Conservation (phyloP, 2,888 invertebrate genomes). For the Thera obeliscata region DNA sequence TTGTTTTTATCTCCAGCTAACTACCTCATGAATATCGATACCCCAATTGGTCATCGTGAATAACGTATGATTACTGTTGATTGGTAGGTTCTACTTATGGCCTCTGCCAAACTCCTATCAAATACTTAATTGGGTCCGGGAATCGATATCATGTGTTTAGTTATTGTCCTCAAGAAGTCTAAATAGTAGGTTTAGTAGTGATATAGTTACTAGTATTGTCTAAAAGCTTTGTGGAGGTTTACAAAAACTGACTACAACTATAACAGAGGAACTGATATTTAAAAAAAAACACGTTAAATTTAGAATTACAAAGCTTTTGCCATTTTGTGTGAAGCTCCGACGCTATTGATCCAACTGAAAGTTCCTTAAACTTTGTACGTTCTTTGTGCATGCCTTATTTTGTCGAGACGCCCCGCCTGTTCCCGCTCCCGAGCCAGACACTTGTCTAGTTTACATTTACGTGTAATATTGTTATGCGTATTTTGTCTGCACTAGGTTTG, state of each 20-base stretch:
- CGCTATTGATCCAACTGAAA: conserved; percentile 39
- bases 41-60: conserved; percentile 5
- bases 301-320: conserved; percentile 26
- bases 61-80: conserved; percentile 11
- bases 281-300: conserved; percentile 18
- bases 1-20: conserved; percentile 5
- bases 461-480: conserved; percentile 3
- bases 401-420: conserved; percentile 16
- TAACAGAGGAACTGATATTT: no score
- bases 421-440: conserved; percentile 18
- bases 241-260: no score
- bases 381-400: conserved; percentile 36
- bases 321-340: conserved; percentile 30
- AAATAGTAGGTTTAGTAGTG: no score
- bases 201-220: no score
- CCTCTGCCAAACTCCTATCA: background rate
- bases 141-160: background rate
- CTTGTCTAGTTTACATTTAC: conserved; percentile 28
- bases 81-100: background rate
- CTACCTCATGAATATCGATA: conserved; percentile 3
- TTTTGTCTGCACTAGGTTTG: no score
- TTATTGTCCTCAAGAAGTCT: background rate
- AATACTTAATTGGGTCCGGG: background rate
- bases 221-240: no score
- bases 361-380: conserved; percentile 38